Base-by-base conservation (phyloP, 2,113 vertebrate species). In the Poeciliopsis occidentalis region DNA sequence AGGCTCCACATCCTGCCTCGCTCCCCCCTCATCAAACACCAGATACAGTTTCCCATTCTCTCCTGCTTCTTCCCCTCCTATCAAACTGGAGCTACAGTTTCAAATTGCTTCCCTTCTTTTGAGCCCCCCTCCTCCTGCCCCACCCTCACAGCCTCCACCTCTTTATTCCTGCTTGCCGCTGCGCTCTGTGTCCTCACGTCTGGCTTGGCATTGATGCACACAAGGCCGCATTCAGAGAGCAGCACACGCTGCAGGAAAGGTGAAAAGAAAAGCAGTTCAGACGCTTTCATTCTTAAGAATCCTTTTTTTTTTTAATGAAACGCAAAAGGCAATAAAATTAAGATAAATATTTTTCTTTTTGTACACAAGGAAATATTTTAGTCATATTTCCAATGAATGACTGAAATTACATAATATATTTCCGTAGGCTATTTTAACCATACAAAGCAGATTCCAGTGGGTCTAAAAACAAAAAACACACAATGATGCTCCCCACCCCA, bases 251-350 rank as follows among this genome's bases (percentile, higher is more conserved):
- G 54, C 71, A 73, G n/a, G 19, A 60, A 74, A 67, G 12, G 3
- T 1, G 12, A 19, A 11, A 63, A 63, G 34, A 60, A 12, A 75
- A 70, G 54, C 8, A 57, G 57, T 26, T 1, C 57, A 67, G 19
- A 73, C 60, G 12, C 30, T 60, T 79, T 70, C 30, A 79, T 91
- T 79, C 77, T 78, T 89, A 92, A 90, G 84, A 91, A 89, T 90
- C 67, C 80, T 92, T 92, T 72, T 90, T 93, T 95, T 32, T 32
- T 8, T 95, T 94, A 94, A 93, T 94, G 82, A 93, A 95, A 94
- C 92, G 92, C 91, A 92, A 94, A 92, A 94, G 91, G 91, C 93
- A 94, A 94, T 95, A 94, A 95, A 94, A 93, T 95, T 94, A 95
- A 94, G 94, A 94, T 95, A 95, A 95, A 95, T 94, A 95, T 89